These are phyloP conservation scores for Casuarius casuarius DNA, from an alignment of 2,113 vertebrate genomes.

Conservation along the genomic window DNA sequence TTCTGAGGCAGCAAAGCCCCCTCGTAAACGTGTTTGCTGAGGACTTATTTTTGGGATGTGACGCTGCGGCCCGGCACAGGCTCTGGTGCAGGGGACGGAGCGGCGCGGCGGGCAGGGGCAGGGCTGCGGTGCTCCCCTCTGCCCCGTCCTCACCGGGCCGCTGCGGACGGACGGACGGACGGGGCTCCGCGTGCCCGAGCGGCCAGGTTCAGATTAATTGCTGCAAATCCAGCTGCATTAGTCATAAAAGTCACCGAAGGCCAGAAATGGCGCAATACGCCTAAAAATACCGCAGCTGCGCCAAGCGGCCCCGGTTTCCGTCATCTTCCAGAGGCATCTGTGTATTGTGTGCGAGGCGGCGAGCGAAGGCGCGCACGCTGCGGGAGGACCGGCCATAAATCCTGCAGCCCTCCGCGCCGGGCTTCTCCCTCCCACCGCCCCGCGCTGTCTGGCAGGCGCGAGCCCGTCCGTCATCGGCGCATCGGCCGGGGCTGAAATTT, in stretches of 20 bases:
- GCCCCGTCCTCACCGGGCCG: neutral
- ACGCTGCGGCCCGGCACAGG: neutral
- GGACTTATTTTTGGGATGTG: neutral
- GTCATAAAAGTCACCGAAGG: neutral
- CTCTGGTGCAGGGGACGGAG: neutral
- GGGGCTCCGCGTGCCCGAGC: fast-evolving
- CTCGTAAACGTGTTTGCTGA: neutral
- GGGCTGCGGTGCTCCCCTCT: fast-evolving
- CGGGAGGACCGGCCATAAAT: neutral
- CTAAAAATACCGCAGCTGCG: fast-evolving
- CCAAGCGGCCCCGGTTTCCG: neutral
- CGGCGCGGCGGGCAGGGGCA: neutral
- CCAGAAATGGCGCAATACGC: neutral
- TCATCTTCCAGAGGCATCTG: neutral
- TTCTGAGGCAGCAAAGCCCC: neutral
- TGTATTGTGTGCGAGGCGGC: neutral
- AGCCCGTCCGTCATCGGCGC: conserved; percentile 5
- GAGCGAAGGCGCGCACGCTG: neutral
- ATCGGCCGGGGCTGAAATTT: neutral
- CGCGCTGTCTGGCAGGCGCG: neutral
- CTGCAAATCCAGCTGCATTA: fast-evolving
- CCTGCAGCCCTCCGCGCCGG: neutral
- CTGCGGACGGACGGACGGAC: too few relatives aligned
- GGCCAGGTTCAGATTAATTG: fast-evolving
- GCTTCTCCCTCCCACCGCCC: neutral